A percentile compares a stretch with the other conserved stretches of the same genome.
These are phyloP conservation scores for Geodia barretti DNA, from an alignment of 37 sponge, comb jelly and placozoan species.

Conservation along the genomic window DNA sequence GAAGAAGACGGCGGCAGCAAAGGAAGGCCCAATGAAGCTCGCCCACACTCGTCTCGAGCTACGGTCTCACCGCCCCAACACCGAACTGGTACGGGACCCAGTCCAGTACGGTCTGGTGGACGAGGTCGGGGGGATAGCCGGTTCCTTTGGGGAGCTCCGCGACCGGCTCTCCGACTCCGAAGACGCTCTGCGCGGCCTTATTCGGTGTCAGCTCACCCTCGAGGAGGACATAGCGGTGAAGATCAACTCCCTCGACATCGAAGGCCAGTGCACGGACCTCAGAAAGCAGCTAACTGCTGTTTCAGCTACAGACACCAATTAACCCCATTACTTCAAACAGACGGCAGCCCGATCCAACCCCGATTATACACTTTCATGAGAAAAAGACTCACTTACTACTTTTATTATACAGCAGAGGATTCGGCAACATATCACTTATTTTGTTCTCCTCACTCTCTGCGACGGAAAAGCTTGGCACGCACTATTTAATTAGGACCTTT, in stretches of 20 bases:
- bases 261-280: constrained; percentile 82
- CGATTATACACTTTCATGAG: background rate
- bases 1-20: constrained; percentile 66
- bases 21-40: constrained; percentile 73
- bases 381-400: constrained; percentile 13
- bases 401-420: too few relatives aligned
- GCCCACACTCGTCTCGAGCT: constrained; percentile 85
- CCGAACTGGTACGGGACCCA: constrained; percentile 93
- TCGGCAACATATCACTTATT: too few relatives aligned
- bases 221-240: constrained; percentile 93
- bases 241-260: constrained; percentile 83
- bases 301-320: background rate
- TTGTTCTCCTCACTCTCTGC: too few relatives aligned
- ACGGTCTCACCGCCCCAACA: constrained; percentile 76
- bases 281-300: constrained; percentile 48
- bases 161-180: constrained; percentile 61
- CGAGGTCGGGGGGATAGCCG: constrained; percentile 81
- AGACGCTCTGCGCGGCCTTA: constrained; percentile 75
- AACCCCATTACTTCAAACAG: constrained; percentile 16
- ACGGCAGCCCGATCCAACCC: constrained; percentile 80
- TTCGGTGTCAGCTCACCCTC: constrained; percentile 76
- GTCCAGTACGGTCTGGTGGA: constrained; percentile 82
- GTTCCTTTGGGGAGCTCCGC: constrained; percentile 58
- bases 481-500: too few relatives aligned
- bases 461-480: too few relatives aligned